These are phyloP conservation scores for Anisognathus igniventris DNA, from an alignment of 2,797 vertebrate genomes.

Conservation along the genomic window DNA sequence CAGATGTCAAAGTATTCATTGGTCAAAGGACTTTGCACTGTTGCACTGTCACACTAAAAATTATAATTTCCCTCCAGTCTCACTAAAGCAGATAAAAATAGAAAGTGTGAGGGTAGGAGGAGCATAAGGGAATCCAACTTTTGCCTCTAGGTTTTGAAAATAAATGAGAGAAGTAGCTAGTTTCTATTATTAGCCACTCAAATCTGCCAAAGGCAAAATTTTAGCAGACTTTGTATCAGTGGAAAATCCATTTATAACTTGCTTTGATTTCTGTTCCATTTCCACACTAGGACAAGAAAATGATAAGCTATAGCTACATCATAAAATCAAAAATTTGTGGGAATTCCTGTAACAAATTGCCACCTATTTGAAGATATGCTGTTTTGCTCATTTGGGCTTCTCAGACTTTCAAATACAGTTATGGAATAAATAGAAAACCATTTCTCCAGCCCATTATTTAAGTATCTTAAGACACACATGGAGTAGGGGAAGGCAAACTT, in stretches of 20 bases:
- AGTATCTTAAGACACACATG: neutral
- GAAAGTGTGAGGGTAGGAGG: neutral
- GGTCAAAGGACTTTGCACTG: neutral
- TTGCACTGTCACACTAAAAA: neutral
- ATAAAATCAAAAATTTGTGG: neutral
- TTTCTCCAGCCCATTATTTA: neutral
- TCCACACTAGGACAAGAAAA: neutral
- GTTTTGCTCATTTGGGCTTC: neutral
- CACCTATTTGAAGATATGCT: fast-evolving
- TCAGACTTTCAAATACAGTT: neutral
- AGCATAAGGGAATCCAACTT: neutral
- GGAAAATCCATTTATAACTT: conserved; percentile 33
- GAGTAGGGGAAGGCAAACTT: neutral
- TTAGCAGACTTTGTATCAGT: neutral
- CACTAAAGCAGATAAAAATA: neutral
- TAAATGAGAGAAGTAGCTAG: neutral
- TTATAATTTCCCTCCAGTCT: neutral
- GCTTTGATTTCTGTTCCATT: conserved; percentile 5
- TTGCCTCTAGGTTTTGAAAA: neutral
- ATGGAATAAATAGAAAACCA: neutral
- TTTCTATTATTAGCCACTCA: conserved; percentile 2
- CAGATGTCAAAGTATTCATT: neutral
- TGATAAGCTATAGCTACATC: neutral
- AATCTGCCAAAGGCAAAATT: conserved; percentile 8
- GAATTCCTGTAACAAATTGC: neutral